Percentiles rank a stretch among this genome's conserved stretches.
Conservation (phyloP, 1,140 invertebrate genomes). For the Anastrepha ludens region DNA sequence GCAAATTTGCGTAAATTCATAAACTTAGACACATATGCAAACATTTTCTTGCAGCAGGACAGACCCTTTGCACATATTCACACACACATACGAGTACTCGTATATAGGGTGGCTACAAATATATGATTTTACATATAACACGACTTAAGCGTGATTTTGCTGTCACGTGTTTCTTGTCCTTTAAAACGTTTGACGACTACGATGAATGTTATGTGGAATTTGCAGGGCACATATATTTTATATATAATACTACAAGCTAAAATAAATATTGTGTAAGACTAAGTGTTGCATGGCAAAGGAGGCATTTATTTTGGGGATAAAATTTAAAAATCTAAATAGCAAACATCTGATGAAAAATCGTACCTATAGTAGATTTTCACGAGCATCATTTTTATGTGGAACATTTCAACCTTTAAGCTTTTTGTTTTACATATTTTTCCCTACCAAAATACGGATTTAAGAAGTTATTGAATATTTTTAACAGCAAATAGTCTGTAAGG, state of each 20-base stretch:
- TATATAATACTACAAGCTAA: background rate
- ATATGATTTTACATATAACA: background rate
- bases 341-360: background rate
- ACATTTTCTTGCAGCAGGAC: background rate
- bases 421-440: too few species aligned
- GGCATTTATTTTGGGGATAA: background rate
- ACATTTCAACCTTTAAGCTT: too few species aligned
- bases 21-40: too few species aligned
- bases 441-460: too few species aligned
- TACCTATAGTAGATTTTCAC: background rate
- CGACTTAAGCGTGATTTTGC: conserved; percentile 5
- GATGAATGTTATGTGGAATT: background rate
- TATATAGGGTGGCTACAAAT: background rate
- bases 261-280: background rate
- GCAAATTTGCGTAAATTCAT: background rate
- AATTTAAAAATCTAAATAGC: background rate
- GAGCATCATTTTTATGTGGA: too few species aligned
- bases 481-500: too few species aligned
- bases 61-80: background rate
- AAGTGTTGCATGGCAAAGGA: background rate
- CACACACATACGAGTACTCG: background rate
- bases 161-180: background rate
- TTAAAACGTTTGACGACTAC: background rate
- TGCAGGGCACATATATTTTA: too few species aligned
- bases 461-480: too few species aligned